A percentile compares a stretch with the other conserved stretches of the same genome.
Conservation (phyloP, 92 coral and sea anemone genomes). For the Anthopleura xanthogrammica region DNA sequence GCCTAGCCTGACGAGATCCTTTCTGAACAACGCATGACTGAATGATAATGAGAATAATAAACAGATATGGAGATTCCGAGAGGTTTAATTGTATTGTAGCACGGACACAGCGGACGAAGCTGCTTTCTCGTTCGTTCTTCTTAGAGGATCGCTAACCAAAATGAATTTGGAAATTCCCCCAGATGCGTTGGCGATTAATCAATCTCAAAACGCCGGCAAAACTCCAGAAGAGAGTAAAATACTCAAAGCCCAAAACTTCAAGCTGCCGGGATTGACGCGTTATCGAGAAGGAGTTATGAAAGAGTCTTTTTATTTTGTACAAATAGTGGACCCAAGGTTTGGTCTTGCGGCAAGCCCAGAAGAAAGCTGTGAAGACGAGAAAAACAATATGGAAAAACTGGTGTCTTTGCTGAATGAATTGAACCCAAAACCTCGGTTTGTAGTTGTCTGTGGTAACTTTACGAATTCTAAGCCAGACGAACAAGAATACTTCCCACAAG, state of each 20-base stretch:
- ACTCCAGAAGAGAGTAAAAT: conserved; percentile 85
- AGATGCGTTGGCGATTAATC: conserved; percentile 79
- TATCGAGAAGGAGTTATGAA: conserved; percentile 77
- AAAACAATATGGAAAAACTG: conserved; percentile 46
- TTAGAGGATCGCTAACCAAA: neutral
- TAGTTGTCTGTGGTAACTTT: conserved; percentile 69
- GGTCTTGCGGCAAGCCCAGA: conserved; percentile 78
- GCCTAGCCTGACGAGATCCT: neutral
- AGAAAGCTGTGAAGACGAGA: conserved; percentile 66
- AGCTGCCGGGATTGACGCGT: conserved; percentile 76
- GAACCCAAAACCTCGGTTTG: conserved; percentile 83
- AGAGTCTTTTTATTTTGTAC: conserved; percentile 73
- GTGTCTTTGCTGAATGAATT: conserved; percentile 51
- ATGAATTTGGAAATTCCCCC: conserved; percentile 88
- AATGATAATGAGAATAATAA: conserved; percentile 7
- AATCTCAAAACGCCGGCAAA: conserved; percentile 77
- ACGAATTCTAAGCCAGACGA: conserved; percentile 63
- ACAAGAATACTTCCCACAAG: conserved; percentile 64
- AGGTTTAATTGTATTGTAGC: neutral
- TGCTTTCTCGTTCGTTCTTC: neutral
- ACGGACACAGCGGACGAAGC: neutral
- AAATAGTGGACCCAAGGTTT: conserved; percentile 73
- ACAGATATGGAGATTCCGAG: conserved; percentile 13
- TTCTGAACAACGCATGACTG: conserved; percentile 3
- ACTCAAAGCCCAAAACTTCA: conserved; percentile 73